Percentiles rank a stretch among this genome's conserved stretches.
Conservation (phyloP, 2,797 vertebrate genomes). For the Syngnathus acus region DNA sequence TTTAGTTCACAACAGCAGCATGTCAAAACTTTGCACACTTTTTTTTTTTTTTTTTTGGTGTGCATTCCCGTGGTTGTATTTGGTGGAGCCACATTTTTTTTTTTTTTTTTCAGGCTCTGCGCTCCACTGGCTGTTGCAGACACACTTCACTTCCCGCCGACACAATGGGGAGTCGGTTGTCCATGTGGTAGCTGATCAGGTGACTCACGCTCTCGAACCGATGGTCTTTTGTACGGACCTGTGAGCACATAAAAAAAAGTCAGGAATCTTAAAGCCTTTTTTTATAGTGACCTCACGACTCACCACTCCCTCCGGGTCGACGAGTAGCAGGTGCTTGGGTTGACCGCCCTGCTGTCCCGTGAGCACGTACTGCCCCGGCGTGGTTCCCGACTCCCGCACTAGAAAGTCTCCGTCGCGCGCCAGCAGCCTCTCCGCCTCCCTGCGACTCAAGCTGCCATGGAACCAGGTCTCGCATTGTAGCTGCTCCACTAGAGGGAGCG, state of each 20-base stretch:
- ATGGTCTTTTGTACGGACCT: slow-evolving; percentile 97
- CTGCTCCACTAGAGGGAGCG: slow-evolving; percentile 86
- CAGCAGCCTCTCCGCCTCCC: slow-evolving; percentile 86
- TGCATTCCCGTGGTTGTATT: slow-evolving; percentile 16
- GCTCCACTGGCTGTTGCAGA: slow-evolving; percentile 92
- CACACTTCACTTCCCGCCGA: slow-evolving; percentile 94
- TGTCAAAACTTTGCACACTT: slow-evolving; percentile 42
- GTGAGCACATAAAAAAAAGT: background rate
- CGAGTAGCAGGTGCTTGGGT: slow-evolving; percentile 90
- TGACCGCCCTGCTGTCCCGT: slow-evolving; percentile 91
- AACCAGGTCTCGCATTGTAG: slow-evolving; percentile 89
- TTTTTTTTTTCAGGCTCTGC: slow-evolving; percentile 64
- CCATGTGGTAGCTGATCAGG: slow-evolving; percentile 98
- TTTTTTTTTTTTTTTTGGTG: slow-evolving; percentile 21
- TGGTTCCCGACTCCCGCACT: slow-evolving; percentile 92
- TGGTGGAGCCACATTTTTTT: slow-evolving; percentile 27
- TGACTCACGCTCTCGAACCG: slow-evolving; percentile 95
- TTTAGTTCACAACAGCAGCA: slow-evolving; percentile 52
- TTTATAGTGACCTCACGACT: slow-evolving; percentile 38
- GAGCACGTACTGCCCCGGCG: slow-evolving; percentile 91
- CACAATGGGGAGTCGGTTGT: slow-evolving; percentile 96
- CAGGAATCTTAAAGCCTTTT: too few relatives aligned
- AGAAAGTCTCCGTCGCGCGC: slow-evolving; percentile 90
- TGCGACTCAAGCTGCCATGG: slow-evolving; percentile 85
- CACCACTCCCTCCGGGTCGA: slow-evolving; percentile 97